Evolutionary conservation across 2,797 vertebrate genomes (phyloP).

Genomic region (Phrynocephalus guinanensis): DNA sequence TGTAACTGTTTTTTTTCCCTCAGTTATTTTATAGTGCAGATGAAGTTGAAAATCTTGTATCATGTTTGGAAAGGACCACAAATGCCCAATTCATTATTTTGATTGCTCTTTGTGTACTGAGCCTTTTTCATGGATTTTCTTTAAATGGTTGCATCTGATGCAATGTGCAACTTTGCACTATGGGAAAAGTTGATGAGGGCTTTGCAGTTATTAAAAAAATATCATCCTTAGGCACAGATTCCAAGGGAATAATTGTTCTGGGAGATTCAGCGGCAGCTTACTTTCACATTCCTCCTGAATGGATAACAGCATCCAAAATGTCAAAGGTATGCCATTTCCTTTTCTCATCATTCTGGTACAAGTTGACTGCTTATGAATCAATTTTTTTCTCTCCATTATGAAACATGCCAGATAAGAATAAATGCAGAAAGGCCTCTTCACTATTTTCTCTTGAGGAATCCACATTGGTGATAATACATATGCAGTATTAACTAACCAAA

Average conservation of each 20-base stretch:
- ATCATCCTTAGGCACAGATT: constrained; percentile 70
- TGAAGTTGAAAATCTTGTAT: constrained; percentile 35
- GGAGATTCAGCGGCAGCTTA: constrained; percentile 81
- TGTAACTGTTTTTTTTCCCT: not conserved
- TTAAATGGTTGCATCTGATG: not conserved
- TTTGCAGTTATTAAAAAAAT: constrained; percentile 31
- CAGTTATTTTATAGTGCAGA: constrained; percentile 22
- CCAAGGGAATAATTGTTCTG: constrained; percentile 78
- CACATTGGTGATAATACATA: not conserved
- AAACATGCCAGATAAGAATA: constrained; percentile 36
- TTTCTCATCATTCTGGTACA: not conserved
- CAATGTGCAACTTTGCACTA: not conserved
- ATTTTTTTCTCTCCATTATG: constrained; percentile 6
- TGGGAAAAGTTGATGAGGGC: constrained; percentile 11
- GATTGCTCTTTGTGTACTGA: not conserved
- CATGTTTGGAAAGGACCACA: constrained; percentile 9
- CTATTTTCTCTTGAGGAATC: constrained; percentile 6
- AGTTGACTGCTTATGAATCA: not conserved
- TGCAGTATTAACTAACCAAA: not conserved
- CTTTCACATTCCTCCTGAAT: constrained; percentile 80
- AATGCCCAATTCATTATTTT: not conserved
- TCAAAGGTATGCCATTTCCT: constrained; percentile 72
- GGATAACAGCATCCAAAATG: constrained; percentile 77
- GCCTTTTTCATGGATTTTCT: constrained; percentile 1
- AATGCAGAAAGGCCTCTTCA: constrained; percentile 39